Conservation (phyloP, 2,888 invertebrate genomes). For the Drosophila buzzatii region DNA sequence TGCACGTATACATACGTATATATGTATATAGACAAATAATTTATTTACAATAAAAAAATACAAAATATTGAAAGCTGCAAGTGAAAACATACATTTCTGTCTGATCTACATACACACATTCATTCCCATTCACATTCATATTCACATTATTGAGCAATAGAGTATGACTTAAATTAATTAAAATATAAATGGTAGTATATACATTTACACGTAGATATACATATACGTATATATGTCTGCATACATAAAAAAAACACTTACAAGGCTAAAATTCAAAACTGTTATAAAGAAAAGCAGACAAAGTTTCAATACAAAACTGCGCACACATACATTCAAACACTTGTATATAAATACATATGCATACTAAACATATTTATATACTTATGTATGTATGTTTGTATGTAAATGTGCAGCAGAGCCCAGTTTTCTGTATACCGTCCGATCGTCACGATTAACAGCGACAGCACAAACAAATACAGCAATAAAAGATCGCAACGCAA, state of each 20-base stretch:
- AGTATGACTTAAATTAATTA: slow-evolving; percentile 10
- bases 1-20: neutral
- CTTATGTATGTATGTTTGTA: slow-evolving; percentile 7
- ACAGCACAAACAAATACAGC: slow-evolving; percentile 49
- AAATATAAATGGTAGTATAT: slow-evolving; percentile 1
- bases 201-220: neutral
- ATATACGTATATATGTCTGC: neutral
- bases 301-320: slow-evolving; percentile 47
- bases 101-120: neutral
- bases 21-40: neutral
- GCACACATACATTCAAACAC: slow-evolving; percentile 12
- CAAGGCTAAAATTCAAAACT: slow-evolving; percentile 73
- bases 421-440: slow-evolving; percentile 59
- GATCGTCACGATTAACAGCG: slow-evolving; percentile 66
- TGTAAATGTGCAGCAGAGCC: slow-evolving; percentile 55
- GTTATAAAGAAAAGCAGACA: slow-evolving; percentile 73
- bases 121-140: neutral
- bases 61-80: neutral
- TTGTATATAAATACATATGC: slow-evolving; percentile 1
- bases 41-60: neutral
- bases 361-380: slow-evolving; percentile 7
- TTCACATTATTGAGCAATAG: slow-evolving; percentile 16
- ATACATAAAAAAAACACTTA: slow-evolving; percentile 27
- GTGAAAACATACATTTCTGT: slow-evolving; percentile 1
- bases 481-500: slow-evolving; percentile 55